A percentile compares a stretch with the other conserved stretches of the same genome.
These are phyloP conservation scores for Coenonympha glycerion DNA, from an alignment of 2,888 invertebrate species.

Conservation along the genomic window DNA sequence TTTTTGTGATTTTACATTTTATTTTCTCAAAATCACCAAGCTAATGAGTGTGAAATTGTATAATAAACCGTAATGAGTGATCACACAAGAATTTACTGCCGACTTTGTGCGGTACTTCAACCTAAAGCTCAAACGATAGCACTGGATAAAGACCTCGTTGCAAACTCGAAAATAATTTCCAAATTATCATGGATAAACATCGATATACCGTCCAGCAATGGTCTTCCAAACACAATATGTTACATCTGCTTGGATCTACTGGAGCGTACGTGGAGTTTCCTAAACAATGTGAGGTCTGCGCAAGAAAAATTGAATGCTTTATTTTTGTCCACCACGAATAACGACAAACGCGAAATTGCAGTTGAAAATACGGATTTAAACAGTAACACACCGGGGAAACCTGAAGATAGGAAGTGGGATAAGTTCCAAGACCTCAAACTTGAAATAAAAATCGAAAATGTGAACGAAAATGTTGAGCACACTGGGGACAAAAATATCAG, in stretches of 20 bases:
- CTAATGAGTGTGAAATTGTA: not conserved
- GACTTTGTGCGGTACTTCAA: constrained; percentile 65
- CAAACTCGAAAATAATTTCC: constrained; percentile 49
- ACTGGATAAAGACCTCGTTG: constrained; percentile 54
- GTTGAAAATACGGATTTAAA: constrained; percentile 27
- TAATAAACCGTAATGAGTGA: constrained; percentile 30
- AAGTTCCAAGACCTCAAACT: constrained; percentile 46
- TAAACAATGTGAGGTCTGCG: constrained; percentile 55
- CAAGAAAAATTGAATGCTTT: constrained; percentile 49
- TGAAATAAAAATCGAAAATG: constrained; percentile 47
- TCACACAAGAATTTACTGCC: constrained; percentile 52
- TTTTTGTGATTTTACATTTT: too few relatives aligned
- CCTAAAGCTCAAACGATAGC: constrained; percentile 50
- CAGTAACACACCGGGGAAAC: constrained; percentile 40
- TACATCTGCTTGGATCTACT: constrained; percentile 63
- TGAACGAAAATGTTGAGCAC: not conserved
- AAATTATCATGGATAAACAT: constrained; percentile 68
- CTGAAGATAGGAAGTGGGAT: constrained; percentile 57
- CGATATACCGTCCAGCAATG: constrained; percentile 43
- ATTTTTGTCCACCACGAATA: constrained; percentile 35
- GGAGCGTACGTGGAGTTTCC: constrained; percentile 62
- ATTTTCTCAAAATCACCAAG: too few relatives aligned
- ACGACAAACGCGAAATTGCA: constrained; percentile 26
- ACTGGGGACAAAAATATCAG: not conserved
- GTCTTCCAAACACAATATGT: constrained; percentile 59